These are phyloP conservation scores for Chrysochloris asiatica DNA, from an alignment of 2,113 vertebrate genomes.

Conservation along the genomic window DNA sequence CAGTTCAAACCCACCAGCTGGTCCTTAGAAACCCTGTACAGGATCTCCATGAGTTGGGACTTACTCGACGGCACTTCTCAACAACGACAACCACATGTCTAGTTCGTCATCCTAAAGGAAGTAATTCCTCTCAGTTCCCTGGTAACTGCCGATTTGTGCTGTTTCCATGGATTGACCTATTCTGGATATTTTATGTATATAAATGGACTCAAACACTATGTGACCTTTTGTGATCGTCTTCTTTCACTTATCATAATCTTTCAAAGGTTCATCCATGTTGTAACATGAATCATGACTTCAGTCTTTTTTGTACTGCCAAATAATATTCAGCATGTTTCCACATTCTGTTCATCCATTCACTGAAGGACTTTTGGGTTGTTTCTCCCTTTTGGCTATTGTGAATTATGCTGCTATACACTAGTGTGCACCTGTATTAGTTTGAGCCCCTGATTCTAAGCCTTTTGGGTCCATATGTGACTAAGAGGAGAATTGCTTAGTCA, in stretches of 20 bases:
- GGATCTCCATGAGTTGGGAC: no score
- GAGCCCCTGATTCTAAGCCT: neutral
- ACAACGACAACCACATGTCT: no score
- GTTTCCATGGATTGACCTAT: neutral
- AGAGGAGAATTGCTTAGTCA: neutral
- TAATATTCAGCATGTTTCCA: neutral
- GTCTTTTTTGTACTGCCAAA: neutral
- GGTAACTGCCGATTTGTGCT: neutral
- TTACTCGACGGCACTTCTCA: no score
- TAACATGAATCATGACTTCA: neutral
- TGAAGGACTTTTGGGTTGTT: neutral
- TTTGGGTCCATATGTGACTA: neutral
- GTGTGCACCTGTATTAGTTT: neutral
- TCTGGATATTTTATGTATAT: neutral
- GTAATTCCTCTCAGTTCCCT: neutral
- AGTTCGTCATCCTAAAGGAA: neutral
- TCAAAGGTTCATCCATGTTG: neutral
- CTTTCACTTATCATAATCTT: neutral
- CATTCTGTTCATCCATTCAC: neutral
- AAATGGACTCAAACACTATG: neutral
- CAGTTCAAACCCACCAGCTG: no score
- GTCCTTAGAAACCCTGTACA: no score
- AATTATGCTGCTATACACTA: neutral
- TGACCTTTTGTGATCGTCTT: neutral
- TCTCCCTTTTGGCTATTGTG: neutral